These are phyloP conservation scores for Hybos culiciformis DNA, from an alignment of 2,888 invertebrate species.

Conservation along the genomic window DNA sequence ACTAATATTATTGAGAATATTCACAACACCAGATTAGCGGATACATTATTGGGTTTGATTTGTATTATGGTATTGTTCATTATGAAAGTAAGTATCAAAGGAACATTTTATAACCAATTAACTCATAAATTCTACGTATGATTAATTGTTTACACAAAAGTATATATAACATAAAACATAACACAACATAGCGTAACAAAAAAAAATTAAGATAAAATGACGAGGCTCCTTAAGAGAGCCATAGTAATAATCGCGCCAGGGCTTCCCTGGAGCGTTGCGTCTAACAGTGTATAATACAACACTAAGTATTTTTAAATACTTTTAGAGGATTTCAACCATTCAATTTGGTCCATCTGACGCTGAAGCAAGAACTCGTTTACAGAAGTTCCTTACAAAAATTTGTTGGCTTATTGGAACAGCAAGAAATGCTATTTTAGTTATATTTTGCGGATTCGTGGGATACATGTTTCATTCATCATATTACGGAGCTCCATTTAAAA, in stretches of 20 bases:
- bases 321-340: slow-evolving; percentile 48
- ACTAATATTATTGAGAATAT: slow-evolving; percentile 55
- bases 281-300: no score
- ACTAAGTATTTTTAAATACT: neutral
- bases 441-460: slow-evolving; percentile 57
- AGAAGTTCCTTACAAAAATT: slow-evolving; percentile 47
- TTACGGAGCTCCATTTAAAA: slow-evolving; percentile 42
- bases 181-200: no score
- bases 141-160: neutral
- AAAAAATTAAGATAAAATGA: no score
- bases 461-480: slow-evolving; percentile 43
- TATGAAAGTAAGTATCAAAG: slow-evolving; percentile 48
- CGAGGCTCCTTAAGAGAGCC: no score
- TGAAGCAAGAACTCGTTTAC: slow-evolving; percentile 40
- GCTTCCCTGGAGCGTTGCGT: no score
- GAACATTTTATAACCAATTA: no score
- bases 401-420: slow-evolving; percentile 68
- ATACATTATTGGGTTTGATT: slow-evolving; percentile 56
- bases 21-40: slow-evolving; percentile 50
- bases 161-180: no score
- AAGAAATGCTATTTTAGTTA: slow-evolving; percentile 72
- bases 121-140: slow-evolving; percentile 9
- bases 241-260: no score
- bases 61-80: slow-evolving; percentile 63
- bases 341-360: slow-evolving; percentile 45